A percentile compares a stretch with the other conserved stretches of the same genome.
Conservation (phyloP, 2,888 invertebrate genomes). For the Brachypalpus laphriformis region DNA sequence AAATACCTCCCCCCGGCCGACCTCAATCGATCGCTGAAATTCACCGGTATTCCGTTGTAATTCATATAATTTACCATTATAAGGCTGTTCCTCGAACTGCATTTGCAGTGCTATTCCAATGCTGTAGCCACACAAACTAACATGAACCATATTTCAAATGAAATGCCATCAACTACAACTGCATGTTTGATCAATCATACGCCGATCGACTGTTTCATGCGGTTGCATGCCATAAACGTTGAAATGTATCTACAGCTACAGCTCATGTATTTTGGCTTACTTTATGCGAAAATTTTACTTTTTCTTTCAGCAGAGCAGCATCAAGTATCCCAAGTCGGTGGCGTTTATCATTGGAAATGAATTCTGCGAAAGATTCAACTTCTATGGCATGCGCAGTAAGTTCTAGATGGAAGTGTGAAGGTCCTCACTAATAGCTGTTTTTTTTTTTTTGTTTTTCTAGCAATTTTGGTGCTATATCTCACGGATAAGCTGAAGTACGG, state of each 20-base stretch:
- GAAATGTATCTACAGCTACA: too few species aligned
- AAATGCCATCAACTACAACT: background rate
- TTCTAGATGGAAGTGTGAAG: conserved; percentile 33
- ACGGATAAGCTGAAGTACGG: conserved; percentile 89
- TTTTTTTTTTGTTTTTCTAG: conserved; percentile 83
- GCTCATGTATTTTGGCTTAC: background rate
- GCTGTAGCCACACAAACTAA: background rate
- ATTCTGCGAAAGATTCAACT: conserved; percentile 98
- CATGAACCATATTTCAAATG: background rate
- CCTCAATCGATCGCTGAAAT: conserved; percentile 35
- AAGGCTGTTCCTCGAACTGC: background rate
- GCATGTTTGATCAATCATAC: conserved; percentile 9
- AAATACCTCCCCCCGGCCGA: background rate
- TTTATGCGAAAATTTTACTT: conserved; percentile 11
- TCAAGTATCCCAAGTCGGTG: conserved; percentile 93
- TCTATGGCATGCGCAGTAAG: conserved; percentile 98
- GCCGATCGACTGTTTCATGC: background rate
- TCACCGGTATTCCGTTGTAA: conserved; percentile 26
- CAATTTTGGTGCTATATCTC: conserved; percentile 95
- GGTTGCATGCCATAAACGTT: background rate
- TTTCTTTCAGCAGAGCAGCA: conserved; percentile 56
- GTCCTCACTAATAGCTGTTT: background rate
- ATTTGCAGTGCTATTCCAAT: background rate
- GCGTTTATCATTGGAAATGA: conserved; percentile 98
- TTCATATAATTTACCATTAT: conserved; percentile 36